phyloP scores from a whole-genome alignment of 2,888 invertebrate genomes.

The Chymomyza caudatula region DNA sequence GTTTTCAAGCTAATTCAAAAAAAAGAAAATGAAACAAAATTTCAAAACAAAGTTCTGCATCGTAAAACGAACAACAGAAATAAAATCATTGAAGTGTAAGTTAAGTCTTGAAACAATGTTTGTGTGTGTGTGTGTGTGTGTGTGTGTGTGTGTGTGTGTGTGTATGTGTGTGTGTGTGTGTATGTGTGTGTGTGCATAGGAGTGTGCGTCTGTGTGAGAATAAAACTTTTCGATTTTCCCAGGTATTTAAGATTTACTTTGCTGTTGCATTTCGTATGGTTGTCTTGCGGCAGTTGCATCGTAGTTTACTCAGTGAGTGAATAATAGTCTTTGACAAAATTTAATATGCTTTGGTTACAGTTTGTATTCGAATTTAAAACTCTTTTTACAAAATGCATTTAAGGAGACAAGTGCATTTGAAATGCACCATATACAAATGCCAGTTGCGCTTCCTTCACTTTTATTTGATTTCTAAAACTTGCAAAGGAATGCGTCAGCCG shows the following conservation, averaged over 20 bases:
- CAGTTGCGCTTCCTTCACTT: no score
- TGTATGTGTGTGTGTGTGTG: slow-evolving; percentile 18
- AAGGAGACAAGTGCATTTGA: no score
- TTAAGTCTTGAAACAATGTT: slow-evolving; percentile 26
- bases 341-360: not conserved
- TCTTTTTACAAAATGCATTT: no score
- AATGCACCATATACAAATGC: no score
- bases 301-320: not conserved
- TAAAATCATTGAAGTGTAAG: slow-evolving; percentile 64
- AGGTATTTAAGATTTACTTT: slow-evolving; percentile 44
- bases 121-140: not conserved
- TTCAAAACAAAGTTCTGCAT: slow-evolving; percentile 46
- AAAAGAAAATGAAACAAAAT: not conserved
- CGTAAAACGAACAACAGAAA: slow-evolving; percentile 47
- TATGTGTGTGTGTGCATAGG: not conserved
- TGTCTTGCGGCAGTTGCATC: not conserved
- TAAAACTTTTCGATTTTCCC: slow-evolving; percentile 56
- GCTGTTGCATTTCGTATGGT: not conserved
- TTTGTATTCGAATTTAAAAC: no score
- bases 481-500: no score
- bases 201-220: slow-evolving; percentile 31
- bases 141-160: not conserved
- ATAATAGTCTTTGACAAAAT: not conserved
- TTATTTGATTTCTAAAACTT: no score
- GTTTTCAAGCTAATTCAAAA: slow-evolving; percentile 15